These are phyloP conservation scores for Zelleria hepariella DNA, from an alignment of 2,888 invertebrate species.

Conservation along the genomic window DNA sequence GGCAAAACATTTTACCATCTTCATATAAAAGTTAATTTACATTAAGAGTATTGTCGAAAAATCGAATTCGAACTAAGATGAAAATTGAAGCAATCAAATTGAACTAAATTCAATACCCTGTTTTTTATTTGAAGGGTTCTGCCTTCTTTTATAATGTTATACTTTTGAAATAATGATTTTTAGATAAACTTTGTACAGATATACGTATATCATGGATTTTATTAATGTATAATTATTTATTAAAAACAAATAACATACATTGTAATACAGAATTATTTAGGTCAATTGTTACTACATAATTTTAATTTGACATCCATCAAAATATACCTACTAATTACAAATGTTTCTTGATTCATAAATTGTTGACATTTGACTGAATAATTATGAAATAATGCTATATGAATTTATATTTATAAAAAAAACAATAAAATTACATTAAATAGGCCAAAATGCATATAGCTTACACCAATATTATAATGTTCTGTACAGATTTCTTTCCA, in stretches of 20 bases:
- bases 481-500: not conserved
- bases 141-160: conserved; percentile 16
- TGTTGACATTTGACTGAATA: not conserved
- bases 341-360: not conserved
- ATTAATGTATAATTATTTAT: too few species aligned
- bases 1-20: conserved; percentile 20
- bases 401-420: not conserved
- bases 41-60: conserved; percentile 52
- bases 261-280: too few species aligned
- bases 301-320: too few species aligned
- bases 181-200: conserved; percentile 24
- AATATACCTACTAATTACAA: not conserved
- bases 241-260: too few species aligned
- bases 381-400: not conserved
- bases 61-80: conserved; percentile 34
- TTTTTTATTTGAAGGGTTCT: conserved; percentile 27
- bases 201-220: conserved; percentile 27
- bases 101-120: conserved; percentile 47
- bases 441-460: not conserved
- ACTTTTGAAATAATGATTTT: conserved; percentile 14
- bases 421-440: not conserved
- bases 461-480: not conserved
- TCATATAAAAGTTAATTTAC: conserved; percentile 15
- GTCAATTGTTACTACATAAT: too few species aligned
- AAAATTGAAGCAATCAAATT: conserved; percentile 20